Conservation (phyloP, 2,797 vertebrate species). For the Poeciliopsis infans region DNA sequence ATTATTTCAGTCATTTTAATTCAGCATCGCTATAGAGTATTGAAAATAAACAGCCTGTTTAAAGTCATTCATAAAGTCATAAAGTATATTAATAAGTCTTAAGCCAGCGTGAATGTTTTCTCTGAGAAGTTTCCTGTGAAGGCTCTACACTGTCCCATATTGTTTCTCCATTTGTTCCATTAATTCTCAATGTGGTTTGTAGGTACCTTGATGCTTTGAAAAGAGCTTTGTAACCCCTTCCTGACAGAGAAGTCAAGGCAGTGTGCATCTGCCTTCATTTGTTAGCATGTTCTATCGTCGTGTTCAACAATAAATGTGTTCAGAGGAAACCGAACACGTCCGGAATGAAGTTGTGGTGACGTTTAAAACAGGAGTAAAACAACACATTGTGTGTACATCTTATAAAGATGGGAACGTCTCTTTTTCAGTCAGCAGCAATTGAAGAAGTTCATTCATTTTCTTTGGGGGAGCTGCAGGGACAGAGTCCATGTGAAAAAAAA, state of each 20-base stretch:
- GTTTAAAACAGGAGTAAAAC: neutral
- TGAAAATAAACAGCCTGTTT: neutral
- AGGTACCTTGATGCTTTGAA: neutral
- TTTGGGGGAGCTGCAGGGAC: neutral
- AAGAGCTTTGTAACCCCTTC: neutral
- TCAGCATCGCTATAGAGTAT: neutral
- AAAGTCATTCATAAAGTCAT: neutral
- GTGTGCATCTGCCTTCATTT: neutral
- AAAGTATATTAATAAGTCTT: neutral
- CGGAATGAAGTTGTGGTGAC: neutral
- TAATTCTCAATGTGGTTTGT: neutral
- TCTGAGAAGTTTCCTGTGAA: neutral
- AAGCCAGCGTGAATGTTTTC: neutral
- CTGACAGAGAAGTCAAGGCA: neutral
- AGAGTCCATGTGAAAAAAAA: neutral
- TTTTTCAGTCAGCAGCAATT: no score
- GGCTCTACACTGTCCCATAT: neutral
- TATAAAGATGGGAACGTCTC: neutral
- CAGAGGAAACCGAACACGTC: neutral
- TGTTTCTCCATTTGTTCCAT: neutral
- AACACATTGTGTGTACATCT: neutral
- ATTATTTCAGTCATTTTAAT: neutral
- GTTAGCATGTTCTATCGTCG: neutral
- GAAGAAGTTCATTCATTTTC: no score
- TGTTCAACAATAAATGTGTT: no score